Percentiles rank a stretch among this genome's conserved stretches.
phyloP scores from a whole-genome alignment of 2,797 vertebrate genomes.

The Meda fulgida region DNA sequence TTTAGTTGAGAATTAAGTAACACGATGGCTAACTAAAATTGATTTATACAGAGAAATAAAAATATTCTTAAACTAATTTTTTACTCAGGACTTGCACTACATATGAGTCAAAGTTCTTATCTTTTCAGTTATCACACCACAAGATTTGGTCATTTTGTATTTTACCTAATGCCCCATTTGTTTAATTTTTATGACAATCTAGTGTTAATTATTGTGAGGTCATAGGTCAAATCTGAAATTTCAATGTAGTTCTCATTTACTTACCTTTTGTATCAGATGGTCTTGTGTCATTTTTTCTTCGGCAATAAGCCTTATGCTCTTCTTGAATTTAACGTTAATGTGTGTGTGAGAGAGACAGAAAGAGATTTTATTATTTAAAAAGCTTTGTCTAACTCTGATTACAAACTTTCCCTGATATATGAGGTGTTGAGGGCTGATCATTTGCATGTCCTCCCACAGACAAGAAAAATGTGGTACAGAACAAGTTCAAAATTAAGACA shows the following conservation, averaged over 20 bases:
- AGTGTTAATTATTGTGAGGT: not conserved
- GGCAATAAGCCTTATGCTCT: not conserved
- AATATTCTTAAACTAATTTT: not conserved
- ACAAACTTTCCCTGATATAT: conserved; percentile 45
- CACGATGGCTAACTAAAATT: not conserved
- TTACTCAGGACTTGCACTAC: not conserved
- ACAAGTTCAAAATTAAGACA: conserved; percentile 2
- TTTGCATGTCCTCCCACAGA: conserved; percentile 50
- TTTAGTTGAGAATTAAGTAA: not conserved
- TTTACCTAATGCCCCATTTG: not conserved
- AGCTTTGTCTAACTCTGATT: conserved; percentile 12
- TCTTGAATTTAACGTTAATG: not conserved
- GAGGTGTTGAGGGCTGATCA: conserved; percentile 15
- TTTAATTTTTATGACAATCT: not conserved
- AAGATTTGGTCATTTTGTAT: not conserved
- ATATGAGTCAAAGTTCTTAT: not conserved
- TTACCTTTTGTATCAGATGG: conserved; percentile 2
- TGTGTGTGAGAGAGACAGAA: not conserved
- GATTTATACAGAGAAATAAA: not conserved
- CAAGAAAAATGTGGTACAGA: conserved; percentile 32
- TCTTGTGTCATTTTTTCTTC: not conserved
- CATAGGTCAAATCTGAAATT: conserved; percentile 29
- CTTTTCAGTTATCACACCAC: not conserved
- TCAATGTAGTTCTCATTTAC: not conserved
- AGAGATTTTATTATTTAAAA: not conserved